Evolutionary conservation across 1,140 invertebrate genomes (phyloP).

Genomic region (Antheraea pernyi): DNA sequence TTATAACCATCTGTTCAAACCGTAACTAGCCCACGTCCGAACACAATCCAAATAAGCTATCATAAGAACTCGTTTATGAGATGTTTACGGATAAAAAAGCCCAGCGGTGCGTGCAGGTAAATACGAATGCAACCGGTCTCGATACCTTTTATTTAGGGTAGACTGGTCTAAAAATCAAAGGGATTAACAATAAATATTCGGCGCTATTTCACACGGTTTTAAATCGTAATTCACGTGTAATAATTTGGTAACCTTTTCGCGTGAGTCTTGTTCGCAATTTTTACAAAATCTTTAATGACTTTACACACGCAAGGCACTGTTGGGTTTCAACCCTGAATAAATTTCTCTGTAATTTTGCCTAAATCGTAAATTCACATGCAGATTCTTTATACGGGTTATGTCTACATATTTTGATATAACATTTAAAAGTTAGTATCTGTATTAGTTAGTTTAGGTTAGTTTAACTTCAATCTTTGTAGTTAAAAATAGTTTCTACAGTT

Average conservation of each 20-base stretch:
- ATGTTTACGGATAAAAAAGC: constrained; percentile 43
- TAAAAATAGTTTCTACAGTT: too few relatives aligned
- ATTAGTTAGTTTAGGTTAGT: too few relatives aligned
- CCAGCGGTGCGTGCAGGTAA: constrained; percentile 55
- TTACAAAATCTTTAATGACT: constrained; percentile 44
- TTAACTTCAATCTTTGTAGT: too few relatives aligned
- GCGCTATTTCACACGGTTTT: constrained; percentile 22
- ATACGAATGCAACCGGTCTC: constrained; percentile 49
- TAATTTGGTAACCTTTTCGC: constrained; percentile 16
- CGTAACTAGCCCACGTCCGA: constrained; percentile 42
- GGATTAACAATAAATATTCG: background rate
- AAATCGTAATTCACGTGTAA: constrained; percentile 9
- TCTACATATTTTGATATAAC: too few relatives aligned
- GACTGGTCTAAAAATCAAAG: constrained; percentile 62
- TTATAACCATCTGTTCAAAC: constrained; percentile 7
- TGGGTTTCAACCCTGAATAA: background rate
- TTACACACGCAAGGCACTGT: constrained; percentile 32
- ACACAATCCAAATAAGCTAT: constrained; percentile 41
- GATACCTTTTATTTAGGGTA: constrained; percentile 48
- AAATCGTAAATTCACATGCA: too few relatives aligned
- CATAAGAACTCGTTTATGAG: constrained; percentile 29
- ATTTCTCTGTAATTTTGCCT: background rate
- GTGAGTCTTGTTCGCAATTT: constrained; percentile 25
- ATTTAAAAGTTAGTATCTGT: too few relatives aligned
- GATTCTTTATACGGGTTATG: too few relatives aligned